These are phyloP conservation scores for Cataglyphis hispanica DNA, from an alignment of 1,140 invertebrate genomes.

Conservation along the genomic window DNA sequence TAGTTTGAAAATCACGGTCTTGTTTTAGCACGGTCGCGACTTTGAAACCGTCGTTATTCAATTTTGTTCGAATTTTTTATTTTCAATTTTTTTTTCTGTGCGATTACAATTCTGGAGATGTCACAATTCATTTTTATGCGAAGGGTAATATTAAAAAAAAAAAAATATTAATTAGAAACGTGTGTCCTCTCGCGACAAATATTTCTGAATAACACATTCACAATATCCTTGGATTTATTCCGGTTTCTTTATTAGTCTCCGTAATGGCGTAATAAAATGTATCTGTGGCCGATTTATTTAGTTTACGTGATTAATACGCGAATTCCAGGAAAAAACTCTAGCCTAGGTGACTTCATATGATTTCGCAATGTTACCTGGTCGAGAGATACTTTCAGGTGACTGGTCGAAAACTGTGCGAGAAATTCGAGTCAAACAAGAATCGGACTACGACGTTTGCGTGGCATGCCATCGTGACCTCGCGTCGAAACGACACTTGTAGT, in stretches of 20 bases:
- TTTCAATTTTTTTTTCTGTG: too few relatives aligned
- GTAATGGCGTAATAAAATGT: slow-evolving; percentile 7
- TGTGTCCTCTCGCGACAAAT: too few relatives aligned
- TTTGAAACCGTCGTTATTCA: not conserved
- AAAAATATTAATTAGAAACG: not conserved
- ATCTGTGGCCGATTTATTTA: too few relatives aligned
- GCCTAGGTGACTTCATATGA: not conserved
- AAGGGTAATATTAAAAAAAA: not conserved
- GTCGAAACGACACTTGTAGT: not conserved
- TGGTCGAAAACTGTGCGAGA: slow-evolving; percentile 23
- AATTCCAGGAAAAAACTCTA: slow-evolving; percentile 34
- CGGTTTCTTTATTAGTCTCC: not conserved
- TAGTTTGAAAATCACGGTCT: not conserved
- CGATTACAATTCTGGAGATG: not conserved
- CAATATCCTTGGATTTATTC: not conserved
- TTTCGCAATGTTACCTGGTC: slow-evolving; percentile 37
- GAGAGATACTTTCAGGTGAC: slow-evolving; percentile 26
- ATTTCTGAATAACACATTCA: not conserved
- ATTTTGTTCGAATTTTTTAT: too few relatives aligned
- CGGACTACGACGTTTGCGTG: not conserved
- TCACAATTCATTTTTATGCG: not conserved
- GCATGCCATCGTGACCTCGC: slow-evolving; percentile 59
- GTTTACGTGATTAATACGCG: not conserved
- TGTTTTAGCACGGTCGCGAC: not conserved
- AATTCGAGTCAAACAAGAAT: not conserved